Percentiles rank a stretch among this genome's conserved stretches.
These are phyloP conservation scores for Coelopa frigida DNA, from an alignment of 1,140 invertebrate genomes.

Conservation along the genomic window DNA sequence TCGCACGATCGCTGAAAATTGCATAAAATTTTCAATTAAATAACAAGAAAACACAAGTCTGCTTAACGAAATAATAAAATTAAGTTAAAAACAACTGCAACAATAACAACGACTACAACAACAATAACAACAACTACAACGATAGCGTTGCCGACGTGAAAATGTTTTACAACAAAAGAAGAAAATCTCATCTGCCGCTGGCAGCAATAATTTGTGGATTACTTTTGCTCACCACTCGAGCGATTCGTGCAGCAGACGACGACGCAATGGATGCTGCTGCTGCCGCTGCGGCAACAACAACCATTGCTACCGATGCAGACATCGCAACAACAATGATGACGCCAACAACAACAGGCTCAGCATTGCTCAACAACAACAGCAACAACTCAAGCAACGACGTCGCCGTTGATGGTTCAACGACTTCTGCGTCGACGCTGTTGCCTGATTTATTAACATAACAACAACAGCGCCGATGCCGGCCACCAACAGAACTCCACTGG, in stretches of 20 bases:
- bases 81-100: constrained; percentile 12
- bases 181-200: constrained; percentile 3
- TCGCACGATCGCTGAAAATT: not conserved
- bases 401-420: constrained; percentile 7
- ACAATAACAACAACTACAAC: not conserved
- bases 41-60: not conserved
- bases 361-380: not conserved
- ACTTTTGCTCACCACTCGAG: constrained; percentile 11
- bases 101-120: constrained; percentile 1
- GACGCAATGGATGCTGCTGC: constrained; percentile 3
- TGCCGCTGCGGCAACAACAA: constrained; percentile 5
- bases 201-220: constrained; percentile 11
- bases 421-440: constrained; percentile 2
- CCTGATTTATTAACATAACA: constrained; percentile 5
- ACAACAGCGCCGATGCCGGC: not conserved
- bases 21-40: too few relatives aligned
- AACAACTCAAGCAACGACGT: not conserved
- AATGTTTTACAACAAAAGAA: too few relatives aligned
- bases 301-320: constrained; percentile 1
- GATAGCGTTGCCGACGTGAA: too few relatives aligned
- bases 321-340: not conserved
- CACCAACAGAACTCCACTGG: too few relatives aligned
- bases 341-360: constrained; percentile 2
- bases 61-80: constrained; percentile 3
- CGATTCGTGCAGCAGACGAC: constrained; percentile 5